Conservation (phyloP, 1,140 invertebrate genomes). For the Lithobius niger region DNA sequence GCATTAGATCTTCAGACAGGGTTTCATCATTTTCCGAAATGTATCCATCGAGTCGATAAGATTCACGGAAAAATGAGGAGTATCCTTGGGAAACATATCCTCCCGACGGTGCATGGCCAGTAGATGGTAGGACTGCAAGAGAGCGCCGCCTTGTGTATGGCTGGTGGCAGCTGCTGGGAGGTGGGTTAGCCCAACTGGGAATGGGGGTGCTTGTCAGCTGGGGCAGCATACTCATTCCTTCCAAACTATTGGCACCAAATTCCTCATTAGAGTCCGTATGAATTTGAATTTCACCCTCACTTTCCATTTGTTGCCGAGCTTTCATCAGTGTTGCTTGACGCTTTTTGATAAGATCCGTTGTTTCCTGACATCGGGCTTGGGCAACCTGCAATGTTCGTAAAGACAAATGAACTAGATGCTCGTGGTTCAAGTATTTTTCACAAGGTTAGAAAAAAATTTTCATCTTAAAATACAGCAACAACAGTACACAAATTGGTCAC, state of each 20-base stretch:
- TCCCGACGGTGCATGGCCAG: background rate
- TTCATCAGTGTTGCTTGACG: conserved; percentile 32
- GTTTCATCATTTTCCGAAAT: conserved; percentile 4
- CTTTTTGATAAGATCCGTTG: conserved; percentile 35
- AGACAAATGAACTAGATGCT: conserved; percentile 12
- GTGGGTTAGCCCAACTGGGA: background rate
- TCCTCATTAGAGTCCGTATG: background rate
- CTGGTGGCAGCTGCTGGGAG: background rate
- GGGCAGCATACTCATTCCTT: background rate
- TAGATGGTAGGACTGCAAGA: conserved; percentile 15
- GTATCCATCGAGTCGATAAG: background rate
- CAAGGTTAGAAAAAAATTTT: too few relatives aligned
- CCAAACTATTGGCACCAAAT: too few relatives aligned
- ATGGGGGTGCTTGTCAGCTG: background rate
- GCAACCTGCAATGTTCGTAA: conserved; percentile 30
- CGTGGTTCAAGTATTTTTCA: too few relatives aligned
- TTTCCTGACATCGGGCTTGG: conserved; percentile 41
- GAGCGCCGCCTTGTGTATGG: conserved; percentile 15
- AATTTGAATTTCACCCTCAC: conserved; percentile 5
- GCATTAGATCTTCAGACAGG: background rate
- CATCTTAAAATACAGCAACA: too few relatives aligned
- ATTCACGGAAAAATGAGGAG: conserved; percentile 1
- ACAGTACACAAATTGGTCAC: too few relatives aligned
- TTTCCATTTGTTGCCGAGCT: conserved; percentile 29
- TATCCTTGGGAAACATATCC: conserved; percentile 2